Evolutionary conservation across 2,888 invertebrate species (phyloP).

Genomic region (Scrobipalpa costella): DNA sequence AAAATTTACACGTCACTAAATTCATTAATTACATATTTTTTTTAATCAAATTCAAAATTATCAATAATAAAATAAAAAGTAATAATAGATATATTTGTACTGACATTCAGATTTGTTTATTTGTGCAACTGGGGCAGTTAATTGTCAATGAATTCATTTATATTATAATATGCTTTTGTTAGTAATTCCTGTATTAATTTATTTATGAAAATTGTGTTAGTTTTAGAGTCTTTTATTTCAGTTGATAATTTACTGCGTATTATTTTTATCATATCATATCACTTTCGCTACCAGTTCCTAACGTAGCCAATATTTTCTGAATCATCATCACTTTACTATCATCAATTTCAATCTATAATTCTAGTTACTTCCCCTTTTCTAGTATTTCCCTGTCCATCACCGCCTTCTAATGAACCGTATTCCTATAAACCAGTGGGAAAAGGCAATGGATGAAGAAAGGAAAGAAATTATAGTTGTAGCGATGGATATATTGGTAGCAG

Average conservation of each 20-base stretch:
- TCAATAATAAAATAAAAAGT: no score
- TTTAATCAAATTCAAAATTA: no score
- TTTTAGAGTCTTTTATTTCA: no score
- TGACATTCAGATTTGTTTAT: no score
- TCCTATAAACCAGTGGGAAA: not conserved
- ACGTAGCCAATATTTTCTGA: not conserved
- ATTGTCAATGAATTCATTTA: no score
- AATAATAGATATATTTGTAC: no score
- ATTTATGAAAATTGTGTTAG: no score
- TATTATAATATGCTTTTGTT: no score
- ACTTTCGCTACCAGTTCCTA: not conserved
- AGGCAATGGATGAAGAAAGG: not conserved
- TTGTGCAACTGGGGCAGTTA: no score
- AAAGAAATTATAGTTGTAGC: not conserved
- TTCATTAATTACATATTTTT: no score
- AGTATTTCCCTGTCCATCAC: not conserved
- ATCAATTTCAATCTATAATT: not conserved
- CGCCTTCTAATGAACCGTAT: not conserved
- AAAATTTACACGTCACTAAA: no score
- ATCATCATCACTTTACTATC: not conserved
- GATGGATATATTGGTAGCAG: not conserved
- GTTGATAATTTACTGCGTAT: slow-evolving; percentile 8
- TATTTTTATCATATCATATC: not conserved
- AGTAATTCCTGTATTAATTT: no score
- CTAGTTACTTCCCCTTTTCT: not conserved